Evolutionary conservation across 2,888 invertebrate species (phyloP).

Genomic region (Ditula angustiorana): DNA sequence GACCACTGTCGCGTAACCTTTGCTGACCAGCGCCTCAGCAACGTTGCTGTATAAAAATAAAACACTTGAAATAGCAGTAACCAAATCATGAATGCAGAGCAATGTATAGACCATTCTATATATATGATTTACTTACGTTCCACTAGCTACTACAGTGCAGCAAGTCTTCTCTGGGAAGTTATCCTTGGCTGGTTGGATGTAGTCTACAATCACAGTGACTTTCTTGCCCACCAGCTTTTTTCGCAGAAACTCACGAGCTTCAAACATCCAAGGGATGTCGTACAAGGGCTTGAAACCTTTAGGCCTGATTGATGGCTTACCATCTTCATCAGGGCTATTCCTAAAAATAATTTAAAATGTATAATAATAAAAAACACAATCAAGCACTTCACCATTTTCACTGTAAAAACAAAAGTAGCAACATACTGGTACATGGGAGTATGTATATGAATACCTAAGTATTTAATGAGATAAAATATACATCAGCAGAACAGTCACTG

Average conservation of each 20-base stretch:
- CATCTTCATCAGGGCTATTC: constrained; percentile 87
- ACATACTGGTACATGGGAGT: no score
- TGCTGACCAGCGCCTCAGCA: constrained; percentile 96
- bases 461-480: no score
- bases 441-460: no score
- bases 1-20: constrained; percentile 97
- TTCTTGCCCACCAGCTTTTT: constrained; percentile 98
- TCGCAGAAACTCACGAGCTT: constrained; percentile 98
- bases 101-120: background rate
- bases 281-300: constrained; percentile 95
- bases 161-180: constrained; percentile 98
- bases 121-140: constrained; percentile 62
- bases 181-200: constrained; percentile 97
- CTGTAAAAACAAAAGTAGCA: no score
- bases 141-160: constrained; percentile 94
- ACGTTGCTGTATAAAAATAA: constrained; percentile 89
- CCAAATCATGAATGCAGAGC: background rate
- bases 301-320: constrained; percentile 88
- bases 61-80: background rate
- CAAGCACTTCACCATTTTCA: no score
- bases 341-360: constrained; percentile 44
- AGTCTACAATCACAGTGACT: constrained; percentile 96
- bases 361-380: constrained; percentile 23
- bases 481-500: no score
- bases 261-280: constrained; percentile 99